These are phyloP conservation scores for Streblospio benedicti DNA, from an alignment of 1,140 invertebrate species.

Conservation along the genomic window DNA sequence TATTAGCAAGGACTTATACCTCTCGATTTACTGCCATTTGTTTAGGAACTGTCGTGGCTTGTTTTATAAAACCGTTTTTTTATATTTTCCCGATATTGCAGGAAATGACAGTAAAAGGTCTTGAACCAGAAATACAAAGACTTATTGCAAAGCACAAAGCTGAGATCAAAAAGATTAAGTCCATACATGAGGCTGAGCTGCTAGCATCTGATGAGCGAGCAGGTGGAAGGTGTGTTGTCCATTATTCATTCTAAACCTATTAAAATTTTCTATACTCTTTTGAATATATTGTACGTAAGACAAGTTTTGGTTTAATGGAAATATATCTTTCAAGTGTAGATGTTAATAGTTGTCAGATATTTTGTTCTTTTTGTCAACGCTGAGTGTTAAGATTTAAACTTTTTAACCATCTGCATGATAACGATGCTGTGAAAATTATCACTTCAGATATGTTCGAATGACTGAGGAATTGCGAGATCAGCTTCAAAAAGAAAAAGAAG, in stretches of 20 bases:
- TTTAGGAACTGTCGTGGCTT: background rate
- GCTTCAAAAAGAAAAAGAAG: constrained; percentile 44
- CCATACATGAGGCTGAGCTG: constrained; percentile 45
- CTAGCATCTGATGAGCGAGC: constrained; percentile 44
- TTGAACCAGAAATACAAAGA: constrained; percentile 48
- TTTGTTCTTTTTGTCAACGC: no score
- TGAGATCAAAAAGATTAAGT: constrained; percentile 45
- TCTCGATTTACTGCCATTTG: background rate
- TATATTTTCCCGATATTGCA: constrained; percentile 10
- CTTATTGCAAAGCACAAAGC: constrained; percentile 47
- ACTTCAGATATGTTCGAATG: constrained; percentile 29
- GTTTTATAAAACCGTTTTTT: background rate
- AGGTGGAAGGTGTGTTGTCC: no score
- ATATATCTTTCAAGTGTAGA: no score
- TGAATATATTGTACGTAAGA: no score
- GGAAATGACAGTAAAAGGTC: constrained; percentile 49
- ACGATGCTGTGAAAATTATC: no score
- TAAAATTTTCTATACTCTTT: no score
- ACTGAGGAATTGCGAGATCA: constrained; percentile 46
- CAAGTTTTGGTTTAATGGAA: no score
- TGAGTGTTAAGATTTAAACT: no score
- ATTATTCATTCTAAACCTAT: no score
- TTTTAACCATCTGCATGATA: no score
- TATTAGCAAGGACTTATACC: background rate
- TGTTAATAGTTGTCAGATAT: no score